Conservation (phyloP, 2,797 vertebrate species). For the Pogonophryne albipinna region DNA sequence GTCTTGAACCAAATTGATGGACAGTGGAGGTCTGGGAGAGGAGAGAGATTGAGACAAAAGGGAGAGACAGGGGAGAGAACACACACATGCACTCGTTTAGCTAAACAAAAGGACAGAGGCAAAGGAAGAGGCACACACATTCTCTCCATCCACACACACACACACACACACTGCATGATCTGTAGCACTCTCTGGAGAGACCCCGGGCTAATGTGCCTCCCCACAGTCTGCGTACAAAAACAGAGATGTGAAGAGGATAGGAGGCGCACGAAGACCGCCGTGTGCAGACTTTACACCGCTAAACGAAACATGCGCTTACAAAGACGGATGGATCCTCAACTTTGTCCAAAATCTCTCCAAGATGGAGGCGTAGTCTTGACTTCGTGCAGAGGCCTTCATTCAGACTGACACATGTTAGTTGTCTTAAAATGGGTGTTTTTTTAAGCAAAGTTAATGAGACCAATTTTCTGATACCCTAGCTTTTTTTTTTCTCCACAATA, state of each 20-base stretch:
- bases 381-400: constrained; percentile 21
- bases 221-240: constrained; percentile 45
- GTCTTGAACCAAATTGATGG: constrained; percentile 58
- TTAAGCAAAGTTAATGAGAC: neutral
- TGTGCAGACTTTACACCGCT: constrained; percentile 32
- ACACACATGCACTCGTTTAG: constrained; percentile 19
- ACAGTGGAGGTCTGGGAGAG: constrained; percentile 50
- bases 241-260: constrained; percentile 65
- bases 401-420: constrained; percentile 7
- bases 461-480: no score
- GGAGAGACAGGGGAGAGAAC: constrained; percentile 52
- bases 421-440: constrained; percentile 27
- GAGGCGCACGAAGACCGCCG: constrained; percentile 59
- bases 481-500: no score
- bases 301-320: constrained; percentile 21
- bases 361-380: constrained; percentile 2
- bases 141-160: neutral
- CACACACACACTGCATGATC: constrained; percentile 50
- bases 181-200: constrained; percentile 31
- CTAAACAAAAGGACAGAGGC: constrained; percentile 52
- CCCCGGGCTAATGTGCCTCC: constrained; percentile 65
- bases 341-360: constrained; percentile 32
- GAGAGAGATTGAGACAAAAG: constrained; percentile 63
- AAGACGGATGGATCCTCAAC: constrained; percentile 60
- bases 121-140: constrained; percentile 28